Conservation (phyloP, 2,113 vertebrate species). For the Atherinomorus stipes region DNA sequence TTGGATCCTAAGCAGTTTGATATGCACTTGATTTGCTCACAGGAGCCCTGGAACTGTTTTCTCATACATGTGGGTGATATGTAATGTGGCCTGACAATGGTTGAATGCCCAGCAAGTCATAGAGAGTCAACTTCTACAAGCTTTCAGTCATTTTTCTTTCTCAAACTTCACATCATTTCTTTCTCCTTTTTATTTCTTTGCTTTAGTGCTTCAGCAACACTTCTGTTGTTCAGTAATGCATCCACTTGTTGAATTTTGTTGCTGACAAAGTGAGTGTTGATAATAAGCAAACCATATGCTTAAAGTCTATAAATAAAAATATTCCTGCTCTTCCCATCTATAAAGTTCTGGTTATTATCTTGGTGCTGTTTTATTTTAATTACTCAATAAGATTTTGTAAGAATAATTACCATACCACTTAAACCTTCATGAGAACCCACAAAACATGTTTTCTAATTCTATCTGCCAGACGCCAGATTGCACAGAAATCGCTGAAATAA, state of each 20-base stretch:
- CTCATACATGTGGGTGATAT: conserved; percentile 24
- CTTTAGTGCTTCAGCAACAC: not conserved
- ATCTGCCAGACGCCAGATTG: not conserved
- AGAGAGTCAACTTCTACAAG: conserved; percentile 25
- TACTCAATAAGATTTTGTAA: not conserved
- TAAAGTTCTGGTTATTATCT: not conserved
- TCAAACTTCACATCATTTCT: not conserved
- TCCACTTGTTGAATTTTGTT: not conserved
- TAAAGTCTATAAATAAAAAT: conserved; percentile 10
- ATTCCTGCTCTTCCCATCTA: not conserved
- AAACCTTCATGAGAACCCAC: not conserved
- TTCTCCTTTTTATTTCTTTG: conserved; percentile 2
- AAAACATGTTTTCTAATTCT: conserved; percentile 21
- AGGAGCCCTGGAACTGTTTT: conserved; percentile 16
- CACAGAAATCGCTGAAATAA: not conserved
- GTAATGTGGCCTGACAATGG: conserved; percentile 20
- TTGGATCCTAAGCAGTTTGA: conserved; percentile 10
- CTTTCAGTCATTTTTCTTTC: conserved; percentile 12
- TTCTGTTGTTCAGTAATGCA: not conserved
- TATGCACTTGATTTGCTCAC: conserved; percentile 19
- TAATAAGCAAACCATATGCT: not conserved
- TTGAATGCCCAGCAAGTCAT: conserved; percentile 16
- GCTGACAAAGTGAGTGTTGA: not conserved
- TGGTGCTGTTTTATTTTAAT: not conserved
- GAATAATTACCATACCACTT: conserved; percentile 17